Base-by-base conservation (phyloP, 2,797 vertebrate species). In the Yasuhikotakia modesta region DNA sequence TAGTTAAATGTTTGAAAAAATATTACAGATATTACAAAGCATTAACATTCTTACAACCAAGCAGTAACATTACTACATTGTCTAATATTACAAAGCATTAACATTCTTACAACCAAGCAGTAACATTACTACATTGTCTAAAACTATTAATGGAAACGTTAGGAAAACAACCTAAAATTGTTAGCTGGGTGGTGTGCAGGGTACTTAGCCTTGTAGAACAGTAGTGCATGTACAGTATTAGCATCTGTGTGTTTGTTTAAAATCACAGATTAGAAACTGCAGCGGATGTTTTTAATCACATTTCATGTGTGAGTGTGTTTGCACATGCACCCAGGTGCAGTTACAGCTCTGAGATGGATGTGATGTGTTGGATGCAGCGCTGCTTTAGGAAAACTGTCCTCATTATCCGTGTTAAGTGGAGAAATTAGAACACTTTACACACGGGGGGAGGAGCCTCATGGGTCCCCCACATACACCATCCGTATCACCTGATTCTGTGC, bases 351-450 rank as follows among this genome's bases (percentile, higher is more conserved):
- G 73, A 73, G 68, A 75, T 79, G n/a, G 45, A 73, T 73, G 19
- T 72, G 70, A 55, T 73, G 46, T 65, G 74, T 53, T 76, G 27
- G 66, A 58, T 50, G 63, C 68, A 45, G 70, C 52, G 30, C 53
- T 81, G 67, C 73, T 79, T 81, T 77, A 65, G 67, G 57, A 58
- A 79, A 78, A 72, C 43, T 79, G 57, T 83, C 76, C 78, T 83
- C 81, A 83, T 80, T 84, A 83, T 57, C 65, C 63, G 76, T 65
- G 71, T 83, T 79, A 84, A 80, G 72, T 53, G 22, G 68, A 81
- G 79, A 81, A 84, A 82, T 79, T 78, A 58, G 72, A 82, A 71
- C 78, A 74, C 66, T 82, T 82, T 83, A 67, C 53, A 73, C 68
- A 69, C 22, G 78, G 61, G 82, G 67, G 72, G 67, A 80, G 57